Evolutionary conservation across 1,140 invertebrate genomes (phyloP), one percentile per base, ranked within the genome.

Genomic region (Pinna nobilis): DNA sequence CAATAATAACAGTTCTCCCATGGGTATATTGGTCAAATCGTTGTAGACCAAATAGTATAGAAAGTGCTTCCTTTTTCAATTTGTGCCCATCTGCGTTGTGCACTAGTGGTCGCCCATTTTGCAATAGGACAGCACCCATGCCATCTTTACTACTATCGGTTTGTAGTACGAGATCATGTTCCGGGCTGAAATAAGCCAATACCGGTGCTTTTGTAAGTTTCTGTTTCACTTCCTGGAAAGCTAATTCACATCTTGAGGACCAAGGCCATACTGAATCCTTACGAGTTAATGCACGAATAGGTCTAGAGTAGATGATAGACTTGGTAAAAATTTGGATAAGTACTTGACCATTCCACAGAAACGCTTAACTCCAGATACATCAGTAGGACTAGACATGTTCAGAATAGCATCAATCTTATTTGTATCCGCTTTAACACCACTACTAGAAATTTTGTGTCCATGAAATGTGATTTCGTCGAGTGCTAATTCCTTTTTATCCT

Each of bases 1-100:
- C 63, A 6, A 82, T 73, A 15, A 72, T 70, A 0, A 84, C 63
- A 49, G 65, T 64, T 32, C 78, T 77, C 1, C 87, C 88, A 79
- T 70, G 80, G 3, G 76, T 78, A 41, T 80, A 82, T 28, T 82
- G 80, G 25, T 82, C 55, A 37, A 83, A 81, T 11, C 61, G 30
- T 47, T 82, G 69, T 5, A 77, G 76, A 13, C 83, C 83, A 77
- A 89, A 91, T 11, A 91, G 80, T 33, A 91, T 89, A 9, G 90
- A 87, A 2, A 91, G 77, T 4, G 89, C 81, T 76, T 91, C 89
- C 69, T 88, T 87, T n/a, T 66, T 91, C 89, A 2, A 91, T 87
- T 77, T 91, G 88, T 15, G 83, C 86, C 72, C 90, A 91, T 49
- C 89, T 89, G 35, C 78, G n/a, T 79, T 92, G 88, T 50, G 84